Evolutionary conservation across 2,797 vertebrate genomes (phyloP).

Genomic region (Nannoperca obscura): DNA sequence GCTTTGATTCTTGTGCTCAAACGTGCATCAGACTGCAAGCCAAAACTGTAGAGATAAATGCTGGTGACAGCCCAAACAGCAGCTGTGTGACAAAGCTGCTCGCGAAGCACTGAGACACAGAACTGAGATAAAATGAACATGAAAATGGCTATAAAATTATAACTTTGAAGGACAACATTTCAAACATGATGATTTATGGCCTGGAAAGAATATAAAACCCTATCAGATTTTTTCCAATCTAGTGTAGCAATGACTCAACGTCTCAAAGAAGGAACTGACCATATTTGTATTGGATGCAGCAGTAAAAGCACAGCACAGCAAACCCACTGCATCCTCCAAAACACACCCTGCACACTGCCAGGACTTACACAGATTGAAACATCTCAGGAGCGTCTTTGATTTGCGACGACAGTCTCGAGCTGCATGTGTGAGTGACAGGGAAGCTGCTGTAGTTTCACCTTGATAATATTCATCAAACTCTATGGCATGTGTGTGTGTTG

Average conservation of each 20-base stretch:
- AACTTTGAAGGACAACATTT: conserved; percentile 10
- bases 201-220: conserved; percentile 8
- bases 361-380: conserved; percentile 91
- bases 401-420: conserved; percentile 87
- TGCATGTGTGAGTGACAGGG: conserved; percentile 76
- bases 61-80: conserved; percentile 50
- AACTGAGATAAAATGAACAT: conserved; percentile 25
- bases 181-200: conserved; percentile 3
- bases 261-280: not conserved
- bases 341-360: conserved; percentile 60
- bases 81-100: conserved; percentile 56
- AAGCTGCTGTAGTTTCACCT: conserved; percentile 43
- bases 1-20: conserved; percentile 29
- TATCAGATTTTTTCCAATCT: conserved; percentile 1
- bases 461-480: conserved; percentile 14
- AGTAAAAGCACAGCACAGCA: conserved; percentile 67
- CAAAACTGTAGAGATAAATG: conserved; percentile 36
- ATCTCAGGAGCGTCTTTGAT: conserved; percentile 87
- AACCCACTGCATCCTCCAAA: conserved; percentile 58
- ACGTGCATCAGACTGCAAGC: conserved; percentile 25
- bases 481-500: not conserved
- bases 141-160: conserved; percentile 4
- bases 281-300: conserved; percentile 7
- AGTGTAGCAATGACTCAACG: not conserved
- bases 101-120: conserved; percentile 9